Base-by-base conservation (phyloP, 2,888 invertebrate species). In the Caenorhabditis sulstoni region DNA sequence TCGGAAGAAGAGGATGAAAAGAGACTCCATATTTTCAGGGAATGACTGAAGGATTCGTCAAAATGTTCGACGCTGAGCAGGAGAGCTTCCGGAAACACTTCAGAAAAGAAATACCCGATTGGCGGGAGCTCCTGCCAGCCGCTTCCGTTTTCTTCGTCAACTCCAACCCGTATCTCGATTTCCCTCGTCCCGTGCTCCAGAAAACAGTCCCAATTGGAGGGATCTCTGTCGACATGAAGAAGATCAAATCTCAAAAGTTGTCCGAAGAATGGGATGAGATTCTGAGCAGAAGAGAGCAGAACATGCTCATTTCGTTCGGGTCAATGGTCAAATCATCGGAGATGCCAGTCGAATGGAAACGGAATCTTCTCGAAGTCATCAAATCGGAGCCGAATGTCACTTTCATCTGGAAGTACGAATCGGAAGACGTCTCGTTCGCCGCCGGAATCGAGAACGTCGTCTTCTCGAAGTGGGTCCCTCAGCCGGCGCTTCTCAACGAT, bases 171-270 rank as follows among this genome's bases (percentile, higher is more conserved):
- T 80, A 80, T 47, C 29, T 82, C 9, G 76, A 82, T 57, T 82
- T 81, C 57, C 78, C 82, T 20, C 62, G 81, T 16, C 78, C 82
- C 37, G 47, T 70, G 1, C 47, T 78, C 29, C 78, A 73, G 59
- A 82, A 82, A 44, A 79, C 75, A 1, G 59, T 82, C 45, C 71
- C 79, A 41, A 79, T 82, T 23, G 82, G 82, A 45, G 82, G 82
- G 44, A 82, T 82, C 29, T 70, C 78, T 7, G 81, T 81, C 23
- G 66, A 82, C 35, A 67, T 59, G 52, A 18, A 70, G 23, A 73
- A 76, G 41, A 67, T 67, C 9, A 45, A 37, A 57, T 55, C 55
- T 7, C 53, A 67, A 18, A 67, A 75, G 47, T 18, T 68, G 37
- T 23, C 49, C 23, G 47, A 23, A 14, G 35, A 75, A 45, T 75